Conservation (phyloP, 1,140 invertebrate genomes). For the Asobara japonica region DNA sequence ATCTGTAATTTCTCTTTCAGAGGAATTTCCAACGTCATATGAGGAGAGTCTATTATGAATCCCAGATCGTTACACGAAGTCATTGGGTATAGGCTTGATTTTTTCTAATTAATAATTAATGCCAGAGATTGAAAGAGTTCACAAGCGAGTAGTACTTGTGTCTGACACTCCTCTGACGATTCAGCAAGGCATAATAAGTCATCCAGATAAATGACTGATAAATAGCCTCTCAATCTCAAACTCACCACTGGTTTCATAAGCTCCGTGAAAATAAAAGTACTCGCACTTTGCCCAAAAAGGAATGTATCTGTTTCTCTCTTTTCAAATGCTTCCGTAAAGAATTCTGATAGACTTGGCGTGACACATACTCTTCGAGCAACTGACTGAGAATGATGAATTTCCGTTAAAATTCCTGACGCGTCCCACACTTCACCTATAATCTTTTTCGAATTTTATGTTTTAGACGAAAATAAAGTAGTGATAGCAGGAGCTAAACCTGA, state of each 20-base stretch:
- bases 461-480: neutral
- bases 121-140: slow-evolving; percentile 18
- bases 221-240: neutral
- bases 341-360: slow-evolving; percentile 22
- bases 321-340: slow-evolving; percentile 38
- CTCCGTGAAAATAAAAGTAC: slow-evolving; percentile 37
- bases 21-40: slow-evolving; percentile 6
- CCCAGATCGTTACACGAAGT: slow-evolving; percentile 18
- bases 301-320: slow-evolving; percentile 41
- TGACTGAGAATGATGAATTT: slow-evolving; percentile 19
- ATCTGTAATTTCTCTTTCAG: neutral
- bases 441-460: neutral
- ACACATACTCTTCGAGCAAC: slow-evolving; percentile 30
- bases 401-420: neutral
- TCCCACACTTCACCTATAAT: neutral
- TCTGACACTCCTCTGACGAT: slow-evolving; percentile 11
- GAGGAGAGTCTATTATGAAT: neutral
- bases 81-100: neutral
- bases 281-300: slow-evolving; percentile 39
- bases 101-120: slow-evolving; percentile 12
- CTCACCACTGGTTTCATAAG: slow-evolving; percentile 37
- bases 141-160: slow-evolving; percentile 19
- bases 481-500: neutral
- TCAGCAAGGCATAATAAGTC: slow-evolving; percentile 11
- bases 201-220: slow-evolving; percentile 22